phyloP scores from a whole-genome alignment of 2,888 invertebrate species.

The Panopea generosa region DNA sequence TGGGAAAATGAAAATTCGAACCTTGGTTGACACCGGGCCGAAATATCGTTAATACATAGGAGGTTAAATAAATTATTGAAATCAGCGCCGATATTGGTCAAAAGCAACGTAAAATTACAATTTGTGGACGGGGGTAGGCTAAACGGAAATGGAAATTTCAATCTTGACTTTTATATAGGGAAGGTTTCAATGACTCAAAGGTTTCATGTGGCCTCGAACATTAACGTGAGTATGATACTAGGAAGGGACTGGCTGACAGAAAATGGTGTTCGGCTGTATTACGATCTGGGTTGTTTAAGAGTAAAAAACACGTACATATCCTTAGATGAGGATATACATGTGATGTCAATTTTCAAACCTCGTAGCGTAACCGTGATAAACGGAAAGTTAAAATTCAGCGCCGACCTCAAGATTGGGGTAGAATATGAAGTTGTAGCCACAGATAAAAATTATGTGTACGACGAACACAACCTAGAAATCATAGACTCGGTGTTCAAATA shows the following conservation, averaged over 20 bases:
- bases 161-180: conserved; percentile 22
- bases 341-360: conserved; percentile 30
- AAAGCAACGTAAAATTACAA: conserved; percentile 14
- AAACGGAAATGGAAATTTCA: conserved; percentile 26
- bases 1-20: conserved; percentile 21
- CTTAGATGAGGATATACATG: conserved; percentile 51
- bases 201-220: conserved; percentile 12
- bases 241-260: conserved; percentile 18
- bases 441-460: too few relatives aligned
- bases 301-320: too few relatives aligned
- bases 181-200: conserved; percentile 21
- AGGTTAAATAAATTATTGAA: conserved; percentile 28
- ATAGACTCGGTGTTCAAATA: too few relatives aligned
- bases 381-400: too few relatives aligned
- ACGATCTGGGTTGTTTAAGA: conserved; percentile 39
- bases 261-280: conserved; percentile 40
- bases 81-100: conserved; percentile 16
- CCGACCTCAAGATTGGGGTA: too few relatives aligned
- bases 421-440: too few relatives aligned
- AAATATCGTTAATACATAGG: conserved; percentile 33
- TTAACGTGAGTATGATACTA: too few relatives aligned
- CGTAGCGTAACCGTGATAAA: too few relatives aligned
- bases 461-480: too few relatives aligned
- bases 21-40: conserved; percentile 35
- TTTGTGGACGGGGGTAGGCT: conserved; percentile 15